Evolutionary conservation across 2,888 invertebrate species (phyloP).

Genomic region (Tetheella fluctuosa): DNA sequence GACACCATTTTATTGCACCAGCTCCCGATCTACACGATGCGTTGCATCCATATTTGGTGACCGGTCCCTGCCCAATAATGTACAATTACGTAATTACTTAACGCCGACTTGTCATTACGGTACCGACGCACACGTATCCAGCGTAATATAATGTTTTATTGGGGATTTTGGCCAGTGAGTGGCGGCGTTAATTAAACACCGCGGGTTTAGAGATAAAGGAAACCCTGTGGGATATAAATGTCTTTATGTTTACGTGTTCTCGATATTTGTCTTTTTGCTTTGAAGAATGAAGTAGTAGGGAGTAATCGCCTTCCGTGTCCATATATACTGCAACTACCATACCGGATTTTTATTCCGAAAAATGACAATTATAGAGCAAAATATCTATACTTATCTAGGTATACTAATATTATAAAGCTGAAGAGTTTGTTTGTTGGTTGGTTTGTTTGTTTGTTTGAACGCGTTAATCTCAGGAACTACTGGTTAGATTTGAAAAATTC

Average conservation of each 20-base stretch:
- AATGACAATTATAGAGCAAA: too few species aligned
- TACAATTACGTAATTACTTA: constrained; percentile 20
- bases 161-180: constrained; percentile 13
- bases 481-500: too few species aligned
- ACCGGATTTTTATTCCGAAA: too few species aligned
- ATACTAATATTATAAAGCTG: too few species aligned
- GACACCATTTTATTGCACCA: too few species aligned
- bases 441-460: too few species aligned
- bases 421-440: too few species aligned
- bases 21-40: constrained; percentile 2
- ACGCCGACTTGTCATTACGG: constrained; percentile 21
- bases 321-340: too few species aligned
- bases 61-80: constrained; percentile 10
- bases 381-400: too few species aligned
- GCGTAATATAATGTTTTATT: constrained; percentile 20
- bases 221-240: not conserved
- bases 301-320: too few species aligned
- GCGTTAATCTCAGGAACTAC: too few species aligned
- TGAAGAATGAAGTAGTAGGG: not conserved
- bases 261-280: not conserved
- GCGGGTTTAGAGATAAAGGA: not conserved
- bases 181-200: constrained; percentile 9
- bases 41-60: constrained; percentile 10
- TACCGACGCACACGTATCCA: constrained; percentile 7
- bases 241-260: not conserved